Conservation (phyloP, 2,888 invertebrate genomes). For the Abscondita cerata region DNA sequence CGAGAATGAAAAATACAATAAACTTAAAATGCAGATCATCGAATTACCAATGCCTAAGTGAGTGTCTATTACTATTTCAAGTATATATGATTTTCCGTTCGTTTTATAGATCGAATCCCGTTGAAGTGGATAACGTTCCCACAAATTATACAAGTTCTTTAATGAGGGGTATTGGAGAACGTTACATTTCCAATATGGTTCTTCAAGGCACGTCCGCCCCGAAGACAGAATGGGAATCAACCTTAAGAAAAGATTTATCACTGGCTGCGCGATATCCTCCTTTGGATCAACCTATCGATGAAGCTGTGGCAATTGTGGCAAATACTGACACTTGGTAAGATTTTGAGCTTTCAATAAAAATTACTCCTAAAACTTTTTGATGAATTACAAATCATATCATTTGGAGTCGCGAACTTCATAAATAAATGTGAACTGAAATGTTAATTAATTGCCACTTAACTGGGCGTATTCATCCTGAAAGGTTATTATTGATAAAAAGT, state of each 20-base stretch:
- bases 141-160: slow-evolving; percentile 66
- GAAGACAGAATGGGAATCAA: slow-evolving; percentile 66
- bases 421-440: no score
- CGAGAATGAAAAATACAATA: slow-evolving; percentile 32
- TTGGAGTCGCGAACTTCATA: no score
- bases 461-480: no score
- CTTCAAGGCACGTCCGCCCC: slow-evolving; percentile 72
- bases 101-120: slow-evolving; percentile 18
- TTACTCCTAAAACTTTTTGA: neutral
- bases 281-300: slow-evolving; percentile 74
- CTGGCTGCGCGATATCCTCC: slow-evolving; percentile 62
- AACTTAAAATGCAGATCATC: slow-evolving; percentile 59
- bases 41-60: slow-evolving; percentile 68
- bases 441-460: no score
- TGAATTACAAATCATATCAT: neutral
- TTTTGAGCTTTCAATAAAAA: slow-evolving; percentile 6
- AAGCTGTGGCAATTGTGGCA: slow-evolving; percentile 84
- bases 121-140: slow-evolving; percentile 18
- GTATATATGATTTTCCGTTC: no score
- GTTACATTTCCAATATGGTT: slow-evolving; percentile 77
- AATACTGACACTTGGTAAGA: slow-evolving; percentile 80
- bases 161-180: slow-evolving; percentile 68
- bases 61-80: slow-evolving; percentile 41
- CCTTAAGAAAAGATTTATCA: slow-evolving; percentile 62
- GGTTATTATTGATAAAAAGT: no score